Conservation (phyloP, 2,113 vertebrate genomes). For the Cinclus mexicanus region DNA sequence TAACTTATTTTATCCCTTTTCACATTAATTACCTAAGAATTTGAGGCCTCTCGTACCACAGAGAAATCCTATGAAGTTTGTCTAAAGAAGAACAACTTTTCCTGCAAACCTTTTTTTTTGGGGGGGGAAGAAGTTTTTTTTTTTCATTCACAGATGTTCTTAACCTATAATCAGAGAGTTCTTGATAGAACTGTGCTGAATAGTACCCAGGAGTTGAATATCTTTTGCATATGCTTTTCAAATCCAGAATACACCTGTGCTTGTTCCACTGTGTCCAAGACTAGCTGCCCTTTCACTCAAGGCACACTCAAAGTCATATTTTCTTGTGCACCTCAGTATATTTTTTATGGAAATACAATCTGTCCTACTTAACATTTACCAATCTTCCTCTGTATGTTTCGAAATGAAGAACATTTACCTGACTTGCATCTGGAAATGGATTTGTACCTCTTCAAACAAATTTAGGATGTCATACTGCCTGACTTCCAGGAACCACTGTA, state of each 20-base stretch:
- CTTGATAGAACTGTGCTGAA: not conserved
- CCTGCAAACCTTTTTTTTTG: not conserved
- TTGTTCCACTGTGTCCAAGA: not conserved
- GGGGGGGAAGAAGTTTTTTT: not conserved
- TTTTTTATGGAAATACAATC: not conserved
- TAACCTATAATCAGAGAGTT: not conserved
- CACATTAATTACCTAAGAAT: not conserved
- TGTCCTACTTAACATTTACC: not conserved
- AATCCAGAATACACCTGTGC: not conserved
- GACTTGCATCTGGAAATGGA: not conserved
- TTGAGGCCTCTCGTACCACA: not conserved
- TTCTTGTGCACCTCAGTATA: not conserved
- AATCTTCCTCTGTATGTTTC: not conserved
- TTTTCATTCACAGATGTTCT: not conserved
- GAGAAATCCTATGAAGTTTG: not conserved
- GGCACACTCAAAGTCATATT: not conserved
- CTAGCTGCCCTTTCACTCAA: not conserved
- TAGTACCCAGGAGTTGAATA: not conserved
- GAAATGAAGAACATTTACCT: not conserved
- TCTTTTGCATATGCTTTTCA: not conserved
- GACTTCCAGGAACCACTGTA: not conserved
- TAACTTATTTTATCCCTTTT: not conserved
- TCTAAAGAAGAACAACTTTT: not conserved
- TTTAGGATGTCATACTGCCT: not conserved
- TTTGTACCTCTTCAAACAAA: not conserved